Evolutionary conservation across 2,797 vertebrate species (phyloP).

Genomic region (Eremophila alpestris): DNA sequence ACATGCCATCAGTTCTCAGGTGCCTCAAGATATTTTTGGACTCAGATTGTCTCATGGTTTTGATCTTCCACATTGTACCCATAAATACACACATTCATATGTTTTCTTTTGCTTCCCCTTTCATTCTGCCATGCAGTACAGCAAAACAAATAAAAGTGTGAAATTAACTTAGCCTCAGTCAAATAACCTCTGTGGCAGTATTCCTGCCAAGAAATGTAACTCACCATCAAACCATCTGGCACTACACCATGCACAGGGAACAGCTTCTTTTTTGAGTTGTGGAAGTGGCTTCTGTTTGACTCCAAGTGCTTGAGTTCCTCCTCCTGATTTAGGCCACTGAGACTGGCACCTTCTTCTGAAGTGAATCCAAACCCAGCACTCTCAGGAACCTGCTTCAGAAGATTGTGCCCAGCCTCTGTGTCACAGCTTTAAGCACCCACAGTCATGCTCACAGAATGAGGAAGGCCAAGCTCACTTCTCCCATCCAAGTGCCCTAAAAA

Average conservation of each 20-base stretch:
- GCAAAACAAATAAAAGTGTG: background rate
- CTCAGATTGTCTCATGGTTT: background rate
- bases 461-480: background rate
- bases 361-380: background rate
- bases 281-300: background rate
- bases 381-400: background rate
- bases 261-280: background rate
- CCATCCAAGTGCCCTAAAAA: background rate
- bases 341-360: background rate
- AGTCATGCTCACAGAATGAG: background rate
- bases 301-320: background rate
- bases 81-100: background rate
- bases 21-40: background rate
- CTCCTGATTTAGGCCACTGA: background rate
- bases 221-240: background rate
- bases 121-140: background rate
- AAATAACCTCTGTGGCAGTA: background rate
- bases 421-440: background rate
- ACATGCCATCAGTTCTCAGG: background rate
- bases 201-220: background rate
- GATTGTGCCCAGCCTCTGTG: fast-evolving
- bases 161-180: background rate
- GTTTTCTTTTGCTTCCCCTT: background rate
- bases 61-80: background rate
- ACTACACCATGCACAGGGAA: background rate